Percentiles rank a stretch among this genome's conserved stretches.
phyloP scores from a whole-genome alignment of 2,888 invertebrate genomes.

The Callinectes sapidus region DNA sequence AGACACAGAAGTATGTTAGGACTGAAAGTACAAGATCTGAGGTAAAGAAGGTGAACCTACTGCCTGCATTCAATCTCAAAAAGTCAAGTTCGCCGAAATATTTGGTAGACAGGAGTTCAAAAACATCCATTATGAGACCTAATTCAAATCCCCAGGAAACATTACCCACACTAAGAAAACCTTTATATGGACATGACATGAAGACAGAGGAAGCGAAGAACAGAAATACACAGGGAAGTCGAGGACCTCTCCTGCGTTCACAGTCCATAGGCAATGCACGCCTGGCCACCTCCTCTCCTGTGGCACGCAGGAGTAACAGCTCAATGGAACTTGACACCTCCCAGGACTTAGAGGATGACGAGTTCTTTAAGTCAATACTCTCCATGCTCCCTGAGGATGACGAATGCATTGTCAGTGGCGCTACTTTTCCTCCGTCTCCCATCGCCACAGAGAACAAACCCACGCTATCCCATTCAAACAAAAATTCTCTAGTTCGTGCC shows the following conservation, averaged over 20 bases:
- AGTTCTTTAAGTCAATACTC: conserved; percentile 55
- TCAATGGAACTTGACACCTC: conserved; percentile 36
- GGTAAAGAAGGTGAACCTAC: neutral
- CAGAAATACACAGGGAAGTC: neutral
- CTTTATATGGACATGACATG: neutral
- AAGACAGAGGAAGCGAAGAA: neutral
- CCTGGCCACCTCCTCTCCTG: neutral
- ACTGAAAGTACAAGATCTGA: neutral
- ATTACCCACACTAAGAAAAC: neutral
- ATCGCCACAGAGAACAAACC: neutral
- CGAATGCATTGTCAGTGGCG: neutral
- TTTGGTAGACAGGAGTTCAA: neutral
- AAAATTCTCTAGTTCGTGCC: neutral
- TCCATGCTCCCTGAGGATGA: conserved; percentile 54
- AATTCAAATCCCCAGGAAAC: neutral
- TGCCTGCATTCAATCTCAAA: neutral
- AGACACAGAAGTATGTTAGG: neutral
- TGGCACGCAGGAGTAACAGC: conserved; percentile 40
- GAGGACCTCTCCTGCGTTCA: conserved; percentile 44
- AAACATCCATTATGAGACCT: too few species aligned
- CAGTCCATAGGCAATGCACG: conserved; percentile 46
- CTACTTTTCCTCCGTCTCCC: neutral
- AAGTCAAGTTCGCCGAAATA: neutral
- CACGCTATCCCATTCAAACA: neutral
- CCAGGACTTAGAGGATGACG: conserved; percentile 64